Conservation (phyloP, 37 sponge, comb jelly and placozoan genomes). For the Lycopodina hypogea region DNA sequence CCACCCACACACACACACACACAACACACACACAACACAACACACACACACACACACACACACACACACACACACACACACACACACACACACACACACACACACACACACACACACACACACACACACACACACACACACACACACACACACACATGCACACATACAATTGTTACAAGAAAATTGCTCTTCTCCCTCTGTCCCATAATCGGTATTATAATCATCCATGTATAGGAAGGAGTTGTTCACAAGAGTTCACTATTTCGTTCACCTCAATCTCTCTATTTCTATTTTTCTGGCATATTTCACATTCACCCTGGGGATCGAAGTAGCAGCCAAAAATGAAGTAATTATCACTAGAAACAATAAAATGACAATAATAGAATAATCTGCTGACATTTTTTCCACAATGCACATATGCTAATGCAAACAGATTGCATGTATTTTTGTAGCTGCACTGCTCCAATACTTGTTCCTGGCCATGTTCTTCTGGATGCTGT, state of each 20-base stretch:
- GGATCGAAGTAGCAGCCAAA: constrained; percentile 13
- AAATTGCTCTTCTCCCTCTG: neutral
- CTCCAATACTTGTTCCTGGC: constrained; percentile 61
- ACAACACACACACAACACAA: no score
- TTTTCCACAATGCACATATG: neutral
- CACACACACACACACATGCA: no score
- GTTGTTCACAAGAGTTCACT: constrained; percentile 24
- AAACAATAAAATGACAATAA: no score
- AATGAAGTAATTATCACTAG: neutral
- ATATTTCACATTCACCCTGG: constrained; percentile 19
- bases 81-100: no score
- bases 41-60: no score
- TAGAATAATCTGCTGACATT: no score
- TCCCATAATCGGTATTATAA: neutral
- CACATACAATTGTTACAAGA: neutral
- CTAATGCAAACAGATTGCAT: constrained; percentile 30
- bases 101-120: no score
- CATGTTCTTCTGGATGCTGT: constrained; percentile 67
- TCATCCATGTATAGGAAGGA: constrained; percentile 1
- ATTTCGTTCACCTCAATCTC: constrained; percentile 39
- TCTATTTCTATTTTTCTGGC: constrained; percentile 20
- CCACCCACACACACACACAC: no score
- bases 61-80: no score
- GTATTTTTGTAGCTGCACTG: constrained; percentile 45
- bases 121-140: no score